Percentiles rank a stretch among this genome's conserved stretches.
phyloP scores from a whole-genome alignment of 1,140 invertebrate species.

The Copidosoma floridanum region DNA sequence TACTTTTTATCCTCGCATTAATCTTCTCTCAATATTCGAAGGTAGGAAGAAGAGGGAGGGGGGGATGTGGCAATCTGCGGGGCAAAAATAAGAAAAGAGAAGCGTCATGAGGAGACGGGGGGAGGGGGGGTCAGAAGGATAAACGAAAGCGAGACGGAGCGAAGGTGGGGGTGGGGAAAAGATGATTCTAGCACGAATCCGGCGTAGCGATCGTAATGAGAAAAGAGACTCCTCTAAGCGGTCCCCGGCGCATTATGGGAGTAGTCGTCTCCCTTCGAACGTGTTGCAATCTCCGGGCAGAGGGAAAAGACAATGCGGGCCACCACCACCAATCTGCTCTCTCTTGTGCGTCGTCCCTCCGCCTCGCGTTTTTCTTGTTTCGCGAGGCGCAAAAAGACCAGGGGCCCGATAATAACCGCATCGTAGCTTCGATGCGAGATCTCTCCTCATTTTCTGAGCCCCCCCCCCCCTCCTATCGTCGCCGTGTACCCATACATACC shows the following conservation, averaged over 20 bases:
- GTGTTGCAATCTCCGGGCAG: conserved; percentile 51
- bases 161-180: background rate
- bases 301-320: conserved; percentile 47
- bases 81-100: background rate
- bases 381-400: conserved; percentile 42
- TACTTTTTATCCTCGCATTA: too few relatives aligned
- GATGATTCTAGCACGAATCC: conserved; percentile 20
- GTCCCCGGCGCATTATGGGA: conserved; percentile 46
- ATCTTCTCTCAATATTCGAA: conserved; percentile 18
- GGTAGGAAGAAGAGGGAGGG: conserved; percentile 5
- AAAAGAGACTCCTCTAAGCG: conserved; percentile 25
- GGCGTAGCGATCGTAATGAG: conserved; percentile 23
- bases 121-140: conserved; percentile 15
- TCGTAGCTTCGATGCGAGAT: conserved; percentile 32
- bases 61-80: background rate
- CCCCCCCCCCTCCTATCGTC: background rate
- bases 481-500: too few relatives aligned
- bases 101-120: background rate
- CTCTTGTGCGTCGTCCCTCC: conserved; percentile 35
- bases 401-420: conserved; percentile 49
- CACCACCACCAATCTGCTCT: too few relatives aligned
- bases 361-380: conserved; percentile 32
- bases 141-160: conserved; percentile 25
- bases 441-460: conserved; percentile 9
- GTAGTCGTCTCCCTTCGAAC: conserved; percentile 35